These are phyloP conservation scores for Accipiter cooperii DNA, from an alignment of 2,113 vertebrate genomes.

Conservation along the genomic window DNA sequence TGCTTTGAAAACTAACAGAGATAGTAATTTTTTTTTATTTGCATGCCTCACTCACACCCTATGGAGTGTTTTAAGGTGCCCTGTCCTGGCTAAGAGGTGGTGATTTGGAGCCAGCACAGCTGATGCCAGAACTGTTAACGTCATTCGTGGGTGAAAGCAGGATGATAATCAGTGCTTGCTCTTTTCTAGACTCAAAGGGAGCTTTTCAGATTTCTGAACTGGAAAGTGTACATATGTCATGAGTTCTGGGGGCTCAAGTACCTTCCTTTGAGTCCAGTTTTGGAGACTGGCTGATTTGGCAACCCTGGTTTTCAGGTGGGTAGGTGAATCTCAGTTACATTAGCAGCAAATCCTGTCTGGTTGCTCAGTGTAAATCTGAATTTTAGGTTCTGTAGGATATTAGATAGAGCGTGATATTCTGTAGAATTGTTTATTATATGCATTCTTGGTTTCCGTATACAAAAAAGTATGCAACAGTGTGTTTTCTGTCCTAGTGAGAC, in stretches of 20 bases:
- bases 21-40: neutral
- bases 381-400: neutral
- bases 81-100: neutral
- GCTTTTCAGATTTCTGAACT: constrained; percentile 35
- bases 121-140: constrained; percentile 8
- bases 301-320: neutral
- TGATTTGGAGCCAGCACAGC: neutral
- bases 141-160: constrained; percentile 14
- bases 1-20: neutral
- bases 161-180: constrained; percentile 35
- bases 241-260: neutral
- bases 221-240: neutral
- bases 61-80: neutral
- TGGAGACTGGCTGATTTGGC: neutral
- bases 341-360: neutral
- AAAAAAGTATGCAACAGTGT: neutral
- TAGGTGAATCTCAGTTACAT: neutral
- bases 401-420: neutral
- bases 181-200: constrained; percentile 11
- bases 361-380: neutral
- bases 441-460: neutral
- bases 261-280: neutral
- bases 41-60: neutral
- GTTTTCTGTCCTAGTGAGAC: neutral
- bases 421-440: neutral